phyloP scores from a whole-genome alignment of 2,888 invertebrate genomes.

The Meiosimyza platycephala region DNA sequence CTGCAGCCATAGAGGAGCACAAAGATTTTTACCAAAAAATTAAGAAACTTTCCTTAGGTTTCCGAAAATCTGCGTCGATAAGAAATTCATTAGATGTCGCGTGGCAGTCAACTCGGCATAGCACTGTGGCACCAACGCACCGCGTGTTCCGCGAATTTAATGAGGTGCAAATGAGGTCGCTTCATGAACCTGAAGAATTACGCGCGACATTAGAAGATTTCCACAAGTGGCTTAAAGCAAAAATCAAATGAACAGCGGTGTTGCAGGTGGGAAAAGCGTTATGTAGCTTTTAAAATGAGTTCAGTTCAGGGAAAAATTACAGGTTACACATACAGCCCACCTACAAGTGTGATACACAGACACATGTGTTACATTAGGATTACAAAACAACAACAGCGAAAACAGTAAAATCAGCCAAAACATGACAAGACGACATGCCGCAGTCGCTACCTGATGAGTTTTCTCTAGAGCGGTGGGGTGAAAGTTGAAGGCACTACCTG shows the following conservation, averaged over 20 bases:
- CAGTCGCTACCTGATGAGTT: not conserved
- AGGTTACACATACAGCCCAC: no score
- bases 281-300: no score
- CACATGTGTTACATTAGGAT: slow-evolving; percentile 9
- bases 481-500: not conserved
- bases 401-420: not conserved
- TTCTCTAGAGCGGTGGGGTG: not conserved
- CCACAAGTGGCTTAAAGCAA: not conserved
- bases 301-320: no score
- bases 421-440: not conserved
- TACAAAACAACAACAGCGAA: not conserved
- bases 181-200: slow-evolving; percentile 28
- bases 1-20: not conserved
- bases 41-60: not conserved
- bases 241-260: not conserved
- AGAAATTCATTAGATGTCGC: slow-evolving; percentile 2
- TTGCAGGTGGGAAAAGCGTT: not conserved
- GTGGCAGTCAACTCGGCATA: not conserved
- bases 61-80: not conserved
- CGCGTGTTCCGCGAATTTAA: slow-evolving; percentile 55
- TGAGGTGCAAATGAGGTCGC: slow-evolving; percentile 62
- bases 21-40: not conserved
- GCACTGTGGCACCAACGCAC: not conserved
- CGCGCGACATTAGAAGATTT: not conserved
- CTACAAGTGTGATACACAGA: not conserved